These are phyloP conservation scores for Uropetala carovei DNA, from an alignment of 2,888 invertebrate genomes.

Conservation along the genomic window DNA sequence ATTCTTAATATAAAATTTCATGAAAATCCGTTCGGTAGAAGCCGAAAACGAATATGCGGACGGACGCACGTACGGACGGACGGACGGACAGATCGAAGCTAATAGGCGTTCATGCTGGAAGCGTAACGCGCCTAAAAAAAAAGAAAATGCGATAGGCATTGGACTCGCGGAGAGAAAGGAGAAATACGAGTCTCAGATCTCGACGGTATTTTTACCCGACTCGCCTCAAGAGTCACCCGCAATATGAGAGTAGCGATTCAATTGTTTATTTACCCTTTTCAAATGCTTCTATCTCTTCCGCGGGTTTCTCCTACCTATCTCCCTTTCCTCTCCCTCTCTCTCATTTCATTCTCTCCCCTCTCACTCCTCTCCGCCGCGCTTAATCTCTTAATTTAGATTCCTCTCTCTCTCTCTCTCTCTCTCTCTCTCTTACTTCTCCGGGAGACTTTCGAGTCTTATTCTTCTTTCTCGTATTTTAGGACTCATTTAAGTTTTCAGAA, in stretches of 20 bases:
- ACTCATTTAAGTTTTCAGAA: slow-evolving; percentile 32
- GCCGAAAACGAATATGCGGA: too few relatives aligned
- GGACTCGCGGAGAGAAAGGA: too few relatives aligned
- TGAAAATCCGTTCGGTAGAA: too few relatives aligned
- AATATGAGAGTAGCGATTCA: not conserved
- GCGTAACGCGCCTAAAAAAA: too few relatives aligned
- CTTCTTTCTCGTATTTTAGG: not conserved
- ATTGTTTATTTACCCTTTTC: not conserved
- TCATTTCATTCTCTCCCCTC: not conserved
- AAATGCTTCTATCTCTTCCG: not conserved
- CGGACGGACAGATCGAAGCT: too few relatives aligned
- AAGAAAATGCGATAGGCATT: too few relatives aligned
- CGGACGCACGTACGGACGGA: too few relatives aligned
- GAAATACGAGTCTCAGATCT: too few relatives aligned
- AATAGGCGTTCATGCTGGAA: too few relatives aligned
- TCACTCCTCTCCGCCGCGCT: not conserved
- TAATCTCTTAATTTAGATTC: not conserved
- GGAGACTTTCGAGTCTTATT: not conserved
- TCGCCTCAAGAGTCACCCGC: not conserved
- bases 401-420: not conserved
- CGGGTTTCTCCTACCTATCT: not conserved
- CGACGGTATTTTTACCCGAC: not conserved
- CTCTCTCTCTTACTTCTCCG: not conserved
- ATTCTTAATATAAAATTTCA: too few relatives aligned
- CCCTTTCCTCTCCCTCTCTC: not conserved